Evolutionary conservation across 2,797 vertebrate species (phyloP), one percentile per base, ranked within the genome.

Genomic region (Spinus olivaceus): DNA sequence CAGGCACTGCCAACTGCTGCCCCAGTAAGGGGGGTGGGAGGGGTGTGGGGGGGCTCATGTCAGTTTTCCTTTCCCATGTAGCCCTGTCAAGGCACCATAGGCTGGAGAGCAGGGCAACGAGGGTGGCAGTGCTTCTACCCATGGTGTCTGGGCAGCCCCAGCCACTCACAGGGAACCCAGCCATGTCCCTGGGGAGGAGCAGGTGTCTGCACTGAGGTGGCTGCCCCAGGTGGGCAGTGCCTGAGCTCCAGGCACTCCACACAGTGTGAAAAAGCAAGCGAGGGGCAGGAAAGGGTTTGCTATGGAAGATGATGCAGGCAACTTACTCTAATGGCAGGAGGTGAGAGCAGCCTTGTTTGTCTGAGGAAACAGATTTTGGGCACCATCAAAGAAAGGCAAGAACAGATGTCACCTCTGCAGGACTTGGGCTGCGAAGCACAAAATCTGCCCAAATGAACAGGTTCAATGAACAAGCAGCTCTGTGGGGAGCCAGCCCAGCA

Each of bases 401-500:
- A 50, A 76, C 42, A 91, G 30, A 57, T 63, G 42, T 35, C 49
- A 63, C 33, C 18, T 47, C 32, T 66, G 47, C 3, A 12, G 46
- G 47, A 76, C 20, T 37, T 27, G 73, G 15, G 35, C 3, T 46
- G 15, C 18, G 11, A 77, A 81, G 83, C 28, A 76, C 33, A 44
- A 7, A 33, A 9, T 49, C n/a, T 59, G 24, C 21, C 69, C 47
- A 57, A 70, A 76, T 0, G 4, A 83, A 28, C 49, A 73, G 16
- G 53, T 60, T 88, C 53, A 57, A 8, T 23, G 44, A 33, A 37
- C 15, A 39, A 42, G 24, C 11, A 14, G n/a, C 51, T 70, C 30
- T 0, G 0, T 60, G 39, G 19, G 27, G 39, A 63, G 6, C 35
- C 44, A 73, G 51, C 11, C 23, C 0, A 0, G 50, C 30, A 7